These are phyloP conservation scores for Bombus pascuorum DNA, from an alignment of 1,140 invertebrate genomes.

Conservation along the genomic window DNA sequence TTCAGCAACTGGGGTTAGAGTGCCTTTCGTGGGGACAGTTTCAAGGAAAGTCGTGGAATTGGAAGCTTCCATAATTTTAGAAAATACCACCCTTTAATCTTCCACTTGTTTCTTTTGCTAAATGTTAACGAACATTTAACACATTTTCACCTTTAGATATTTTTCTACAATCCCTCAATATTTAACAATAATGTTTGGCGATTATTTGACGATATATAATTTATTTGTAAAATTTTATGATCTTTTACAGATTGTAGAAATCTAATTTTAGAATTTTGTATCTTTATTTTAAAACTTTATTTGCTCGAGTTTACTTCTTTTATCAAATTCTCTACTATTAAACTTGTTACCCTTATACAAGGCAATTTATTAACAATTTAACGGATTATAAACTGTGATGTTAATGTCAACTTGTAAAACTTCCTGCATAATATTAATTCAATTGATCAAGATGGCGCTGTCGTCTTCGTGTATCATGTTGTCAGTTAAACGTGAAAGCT, in stretches of 20 bases:
- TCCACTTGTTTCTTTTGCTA: not conserved
- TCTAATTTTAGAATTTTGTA: no score
- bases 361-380: not conserved
- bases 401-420: not conserved
- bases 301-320: no score
- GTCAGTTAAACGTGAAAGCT: not conserved
- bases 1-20: conserved; percentile 18
- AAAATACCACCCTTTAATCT: not conserved
- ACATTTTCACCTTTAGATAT: not conserved
- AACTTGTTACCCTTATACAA: not conserved
- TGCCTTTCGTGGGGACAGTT: conserved; percentile 30
- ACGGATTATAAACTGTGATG: not conserved
- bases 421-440: not conserved
- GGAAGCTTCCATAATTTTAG: not conserved
- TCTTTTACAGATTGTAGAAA: no score
- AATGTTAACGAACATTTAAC: not conserved
- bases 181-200: no score
- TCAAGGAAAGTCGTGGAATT: conserved; percentile 1
- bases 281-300: no score
- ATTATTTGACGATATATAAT: no score
- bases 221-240: no score
- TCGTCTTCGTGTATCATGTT: not conserved
- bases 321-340: not conserved
- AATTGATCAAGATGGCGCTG: not conserved
- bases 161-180: no score